A percentile compares a stretch with the other conserved stretches of the same genome.
Evolutionary conservation across 2,797 vertebrate species (phyloP).

Genomic region (Podarcis lilfordi): DNA sequence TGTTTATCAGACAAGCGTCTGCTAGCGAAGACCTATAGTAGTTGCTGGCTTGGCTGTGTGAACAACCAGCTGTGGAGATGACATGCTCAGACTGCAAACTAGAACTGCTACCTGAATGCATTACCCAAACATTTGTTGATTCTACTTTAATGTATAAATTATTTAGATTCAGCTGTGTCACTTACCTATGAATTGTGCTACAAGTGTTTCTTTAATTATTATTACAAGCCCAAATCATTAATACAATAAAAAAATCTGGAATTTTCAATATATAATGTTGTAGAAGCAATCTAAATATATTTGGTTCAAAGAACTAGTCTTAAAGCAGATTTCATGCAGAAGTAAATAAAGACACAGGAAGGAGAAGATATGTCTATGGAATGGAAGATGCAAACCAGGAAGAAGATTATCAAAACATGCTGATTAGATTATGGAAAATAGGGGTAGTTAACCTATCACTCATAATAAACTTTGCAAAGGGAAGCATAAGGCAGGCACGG

Average conservation of each 20-base stretch:
- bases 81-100: not conserved
- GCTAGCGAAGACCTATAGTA: not conserved
- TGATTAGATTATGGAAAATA: conserved; percentile 8
- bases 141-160: not conserved
- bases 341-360: not conserved
- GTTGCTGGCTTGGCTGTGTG: not conserved
- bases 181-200: not conserved
- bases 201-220: not conserved
- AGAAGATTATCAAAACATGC: not conserved
- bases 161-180: not conserved
- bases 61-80: not conserved
- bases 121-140: not conserved
- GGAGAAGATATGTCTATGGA: not conserved
- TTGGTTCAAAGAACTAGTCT: not conserved
- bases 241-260: not conserved
- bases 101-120: not conserved
- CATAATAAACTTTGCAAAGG: not conserved
- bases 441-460: conserved; percentile 22
- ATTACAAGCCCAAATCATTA: not conserved
- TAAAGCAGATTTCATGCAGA: not conserved
- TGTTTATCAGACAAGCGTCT: not conserved
- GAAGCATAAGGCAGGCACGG: not conserved
- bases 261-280: not conserved
- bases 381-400: not conserved
- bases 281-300: not conserved